A percentile compares a stretch with the other conserved stretches of the same genome.
phyloP scores from a whole-genome alignment of 2,113 vertebrate species.

The Myocastor coypus region DNA sequence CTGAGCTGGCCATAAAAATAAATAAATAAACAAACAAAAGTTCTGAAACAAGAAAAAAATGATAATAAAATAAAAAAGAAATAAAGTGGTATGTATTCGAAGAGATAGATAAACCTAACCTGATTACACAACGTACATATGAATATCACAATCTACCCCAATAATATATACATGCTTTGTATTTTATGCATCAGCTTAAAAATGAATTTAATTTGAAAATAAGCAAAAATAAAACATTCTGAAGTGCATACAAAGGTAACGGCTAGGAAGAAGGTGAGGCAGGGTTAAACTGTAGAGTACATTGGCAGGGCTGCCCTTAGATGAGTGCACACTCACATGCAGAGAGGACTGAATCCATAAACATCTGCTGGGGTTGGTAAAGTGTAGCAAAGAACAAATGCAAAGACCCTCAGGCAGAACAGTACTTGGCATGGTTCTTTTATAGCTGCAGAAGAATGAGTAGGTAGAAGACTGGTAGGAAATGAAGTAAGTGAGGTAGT shows the following conservation, averaged over 20 bases:
- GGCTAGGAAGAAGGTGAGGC: background rate
- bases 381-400: background rate
- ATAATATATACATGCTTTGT: background rate
- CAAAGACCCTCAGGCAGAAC: background rate
- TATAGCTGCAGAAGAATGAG: background rate
- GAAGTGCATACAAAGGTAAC: background rate
- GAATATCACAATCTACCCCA: background rate
- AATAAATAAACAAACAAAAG: no score
- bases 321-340: background rate
- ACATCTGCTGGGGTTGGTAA: background rate
- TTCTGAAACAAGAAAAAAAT: no score
- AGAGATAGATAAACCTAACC: background rate
- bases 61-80: no score
- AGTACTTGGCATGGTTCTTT: background rate
- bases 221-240: background rate
- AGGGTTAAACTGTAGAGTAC: background rate
- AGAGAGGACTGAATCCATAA: background rate
- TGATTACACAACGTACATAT: background rate
- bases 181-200: background rate
- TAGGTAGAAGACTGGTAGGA: background rate
- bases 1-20: no score
- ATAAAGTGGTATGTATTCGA: background rate
- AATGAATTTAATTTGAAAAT: background rate
- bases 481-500: background rate
- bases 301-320: background rate